Evolutionary conservation across 2,113 vertebrate species (phyloP), one percentile per base, ranked within the genome.

Genomic region (Elephantulus edwardii): DNA sequence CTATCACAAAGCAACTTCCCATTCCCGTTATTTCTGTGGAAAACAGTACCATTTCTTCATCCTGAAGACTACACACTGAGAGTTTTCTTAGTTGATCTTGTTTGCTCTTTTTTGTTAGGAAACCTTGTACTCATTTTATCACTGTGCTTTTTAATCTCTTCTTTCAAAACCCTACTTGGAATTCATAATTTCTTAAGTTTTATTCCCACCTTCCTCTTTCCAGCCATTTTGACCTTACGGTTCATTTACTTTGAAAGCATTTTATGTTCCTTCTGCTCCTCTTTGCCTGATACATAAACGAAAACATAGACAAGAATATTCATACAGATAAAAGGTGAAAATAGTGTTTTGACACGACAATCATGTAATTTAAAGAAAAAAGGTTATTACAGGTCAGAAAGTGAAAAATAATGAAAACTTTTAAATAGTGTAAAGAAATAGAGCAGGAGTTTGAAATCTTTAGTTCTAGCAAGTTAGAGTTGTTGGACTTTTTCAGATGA

Each of bases 161-260:
- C 77, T 83, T 93, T 87, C 38, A 83, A 74, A 88, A 56, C 70
- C 64, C 72, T 87, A 30, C 56, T 87, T 83, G 44, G n/a, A 77
- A 78, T 78, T 87, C 70, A 52, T 19, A 22, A 58, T 86, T 83
- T 84, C 26, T 74, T 81, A 76, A 42, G 85, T 68, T 84, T 90
- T 6, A 48, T 74, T 83, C 52, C 79, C 16, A 60, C 50, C 10
- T 83, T 83, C 28, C 42, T 83, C 52, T 78, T 87, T 78, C 66
- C 58, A 22, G 68, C n/a, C 42, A 8, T 85, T 52, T 82, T 66
- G 46, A 56, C 74, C 22, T 88, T 17, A 56, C 76, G 64, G 38
- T 68, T 66, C 46, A 75, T 28, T 38, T 83, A 66, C 35, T 84
- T 91, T 70, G 24, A 88, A 91, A 85, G 46, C 38, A 48, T 52